phyloP scores from a whole-genome alignment of 2,113 vertebrate species.

The Varanus komodoensis region DNA sequence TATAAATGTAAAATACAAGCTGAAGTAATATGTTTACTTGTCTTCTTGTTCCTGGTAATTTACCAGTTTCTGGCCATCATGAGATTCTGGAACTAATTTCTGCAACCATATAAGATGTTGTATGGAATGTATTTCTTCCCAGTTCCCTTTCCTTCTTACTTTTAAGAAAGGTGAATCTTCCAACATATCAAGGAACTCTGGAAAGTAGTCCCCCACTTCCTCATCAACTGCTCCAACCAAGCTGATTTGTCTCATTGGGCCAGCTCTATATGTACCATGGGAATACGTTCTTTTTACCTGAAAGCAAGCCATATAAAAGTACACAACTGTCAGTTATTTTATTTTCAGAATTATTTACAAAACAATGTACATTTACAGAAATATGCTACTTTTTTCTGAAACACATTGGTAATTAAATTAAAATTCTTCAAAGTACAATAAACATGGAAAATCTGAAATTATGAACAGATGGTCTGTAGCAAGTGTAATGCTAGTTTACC shows the following conservation, averaged over 20 bases:
- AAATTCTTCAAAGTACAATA: not conserved
- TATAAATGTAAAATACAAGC: not conserved
- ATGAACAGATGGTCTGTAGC: not conserved
- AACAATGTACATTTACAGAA: conserved; percentile 7
- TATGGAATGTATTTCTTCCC: conserved; percentile 17
- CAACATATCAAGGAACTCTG: conserved; percentile 95
- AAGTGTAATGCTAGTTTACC: not conserved
- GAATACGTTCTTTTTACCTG: conserved; percentile 98
- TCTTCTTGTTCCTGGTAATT: not conserved
- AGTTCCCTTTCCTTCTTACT: conserved; percentile 80
- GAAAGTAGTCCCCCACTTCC: conserved; percentile 97
- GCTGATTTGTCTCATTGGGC: conserved; percentile 98
- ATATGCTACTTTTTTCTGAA: not conserved
- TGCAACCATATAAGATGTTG: not conserved
- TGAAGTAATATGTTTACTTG: not conserved
- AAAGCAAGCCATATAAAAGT: conserved; percentile 59
- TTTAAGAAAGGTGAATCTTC: conserved; percentile 96
- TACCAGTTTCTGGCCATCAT: not conserved
- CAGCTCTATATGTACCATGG: conserved; percentile 96
- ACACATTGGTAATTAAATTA: not conserved
- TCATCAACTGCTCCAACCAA: conserved; percentile 98
- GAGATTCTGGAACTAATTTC: not conserved
- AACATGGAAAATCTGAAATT: not conserved
- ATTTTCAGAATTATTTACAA: not conserved
- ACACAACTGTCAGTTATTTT: conserved; percentile 23